Evolutionary conservation across 64 coral and sea anemone species (phyloP), one percentile per base, ranked within the genome.

Genomic region (Dendrophyllia cribrosa): DNA sequence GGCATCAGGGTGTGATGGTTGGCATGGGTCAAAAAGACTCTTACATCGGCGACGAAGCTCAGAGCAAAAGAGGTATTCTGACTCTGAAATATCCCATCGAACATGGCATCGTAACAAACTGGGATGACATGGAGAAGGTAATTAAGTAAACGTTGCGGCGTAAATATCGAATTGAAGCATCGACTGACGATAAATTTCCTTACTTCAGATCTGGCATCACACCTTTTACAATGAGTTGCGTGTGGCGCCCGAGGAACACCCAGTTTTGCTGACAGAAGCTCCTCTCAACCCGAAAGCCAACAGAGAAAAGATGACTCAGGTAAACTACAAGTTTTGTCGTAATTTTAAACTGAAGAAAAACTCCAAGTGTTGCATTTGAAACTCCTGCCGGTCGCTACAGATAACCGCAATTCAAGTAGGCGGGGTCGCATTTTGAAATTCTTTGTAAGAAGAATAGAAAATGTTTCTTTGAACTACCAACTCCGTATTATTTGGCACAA

Each of bases 11-110:
- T 77, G 92, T 94, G 13, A 94, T 94, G 92, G 92, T 94, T 68
- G 92, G 92, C 77, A 94, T 94, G 92, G 92, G 92, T 75, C 92
- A 94, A 68, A 94, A 94, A 89, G 92, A 94, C 92, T 94, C 92
- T 55, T 94, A 94, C 70, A 87, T 94, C 56, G 92, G 92, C 53
- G 92, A 94, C 81, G 92, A 94, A 83, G 92, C 92, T 76, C 92
- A 94, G 46, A 94, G 92, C 92, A 94, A 94, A 66, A 89, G 92
- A 94, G 92, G 92, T 94, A 94, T 94, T 79, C 78, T 94, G 53
- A 94, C 86, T 61, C 92, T 94, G 44, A 94, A 89, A 89, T 94
- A 94, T 70, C 92, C 92, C 58, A 94, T 94, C 34, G 92, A 94
- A 89, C 92, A 94, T 58, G 92, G 92, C 56, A 94, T 94, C 25